phyloP scores from a whole-genome alignment of 2,888 invertebrate genomes.

The Hirtodrosophila alboralis region DNA sequence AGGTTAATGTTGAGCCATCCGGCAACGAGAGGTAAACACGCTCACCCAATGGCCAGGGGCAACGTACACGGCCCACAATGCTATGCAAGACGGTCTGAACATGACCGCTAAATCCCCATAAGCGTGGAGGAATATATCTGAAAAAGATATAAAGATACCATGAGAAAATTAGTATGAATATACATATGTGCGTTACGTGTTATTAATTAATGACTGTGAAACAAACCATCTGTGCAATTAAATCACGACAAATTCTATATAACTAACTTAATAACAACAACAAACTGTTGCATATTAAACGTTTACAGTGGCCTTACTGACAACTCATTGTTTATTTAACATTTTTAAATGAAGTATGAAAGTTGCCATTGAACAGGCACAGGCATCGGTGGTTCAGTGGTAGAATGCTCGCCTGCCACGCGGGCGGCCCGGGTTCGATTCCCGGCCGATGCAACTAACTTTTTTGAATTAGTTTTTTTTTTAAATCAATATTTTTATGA shows the following conservation, averaged over 20 bases:
- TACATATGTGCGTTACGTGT: constrained; percentile 32
- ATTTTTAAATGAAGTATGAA: not conserved
- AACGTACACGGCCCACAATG: constrained; percentile 92
- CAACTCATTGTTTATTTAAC: constrained; percentile 4
- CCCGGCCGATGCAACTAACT: constrained; percentile 61
- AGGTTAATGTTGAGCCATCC: constrained; percentile 95
- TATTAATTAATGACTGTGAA: constrained; percentile 23
- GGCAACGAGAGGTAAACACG: constrained; percentile 90
- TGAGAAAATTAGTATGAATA: constrained; percentile 3
- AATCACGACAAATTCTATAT: constrained; percentile 1
- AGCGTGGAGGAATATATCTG: constrained; percentile 94
- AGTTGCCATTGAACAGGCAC: accelerated
- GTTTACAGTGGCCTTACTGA: not conserved
- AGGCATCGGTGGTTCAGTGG: constrained; percentile 74
- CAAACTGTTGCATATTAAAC: constrained; percentile 24
- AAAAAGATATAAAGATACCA: constrained; percentile 71
- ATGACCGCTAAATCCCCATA: constrained; percentile 98
- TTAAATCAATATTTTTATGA: not conserved
- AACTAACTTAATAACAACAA: constrained; percentile 17
- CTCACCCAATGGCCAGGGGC: constrained; percentile 94
- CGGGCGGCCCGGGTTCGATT: constrained; percentile 81
- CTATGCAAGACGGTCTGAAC: constrained; percentile 97
- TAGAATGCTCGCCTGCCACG: constrained; percentile 81
- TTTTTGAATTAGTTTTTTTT: constrained; percentile 12
- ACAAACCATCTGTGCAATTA: constrained; percentile 5